Base-by-base conservation (phyloP, 2,113 vertebrate species). In the Himantopus leucocephalus region DNA sequence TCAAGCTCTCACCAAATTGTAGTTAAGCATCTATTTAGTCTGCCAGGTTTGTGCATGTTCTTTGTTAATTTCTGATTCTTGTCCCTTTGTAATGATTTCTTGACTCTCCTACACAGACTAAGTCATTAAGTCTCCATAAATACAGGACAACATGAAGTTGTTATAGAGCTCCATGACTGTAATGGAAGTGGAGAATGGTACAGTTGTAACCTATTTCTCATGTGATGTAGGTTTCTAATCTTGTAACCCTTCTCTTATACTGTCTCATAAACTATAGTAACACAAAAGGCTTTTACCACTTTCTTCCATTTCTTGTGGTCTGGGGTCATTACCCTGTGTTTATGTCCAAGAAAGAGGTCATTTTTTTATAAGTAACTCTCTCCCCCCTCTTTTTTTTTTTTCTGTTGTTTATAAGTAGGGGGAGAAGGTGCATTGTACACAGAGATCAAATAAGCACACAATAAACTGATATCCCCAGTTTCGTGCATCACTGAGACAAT, bases 1-100 rank as follows among this genome's bases (percentile, higher is more conserved):
- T 86, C 53, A 91, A 60, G 43, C n/a, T 76, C 76, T 59, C 83
- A 50, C 83, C 56, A 84, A 86, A 75, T 67, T 53, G 37, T 87
- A 89, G 88, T 92, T 93, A 94, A 86, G 53, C 48, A 94, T 92
- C 92, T 88, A 80, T 84, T 96, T 95, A 81, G 35, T 60, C 79
- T 95, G 60, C 62, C 64, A 64, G 39, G 32, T 92, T 96, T 90
- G 78, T 86, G 50, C 37, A 86, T 58, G 41, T 56, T 92, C 56
- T 86, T 94, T 75, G 81, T 95, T 91, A 89, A 70, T 92, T 94
- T 94, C 92, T 88, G 52, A 58, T 75, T 32, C n/a, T 80, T 78
- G 24, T 66, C 73, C 66, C 45, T 95, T 93, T 85, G 35, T 41
- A 81, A 58, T 85, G 79, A 78, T 95, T 96, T 88, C 64, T 89